Percentiles rank a stretch among this genome's conserved stretches.
phyloP scores from a whole-genome alignment of 2,113 vertebrate genomes.

The Mobula birostris region DNA sequence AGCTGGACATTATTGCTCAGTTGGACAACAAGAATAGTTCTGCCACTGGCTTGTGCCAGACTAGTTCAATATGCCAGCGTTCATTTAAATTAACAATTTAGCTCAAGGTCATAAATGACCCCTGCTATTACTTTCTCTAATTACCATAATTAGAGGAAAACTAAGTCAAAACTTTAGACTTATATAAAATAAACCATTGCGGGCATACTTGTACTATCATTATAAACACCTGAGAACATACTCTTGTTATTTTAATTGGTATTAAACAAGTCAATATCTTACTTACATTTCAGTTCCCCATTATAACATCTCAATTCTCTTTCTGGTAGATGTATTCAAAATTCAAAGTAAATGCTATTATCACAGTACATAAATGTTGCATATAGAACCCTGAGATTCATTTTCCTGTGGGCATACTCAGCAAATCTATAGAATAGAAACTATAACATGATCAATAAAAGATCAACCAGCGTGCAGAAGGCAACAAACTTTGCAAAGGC shows the following conservation, averaged over 20 bases:
- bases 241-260: background rate
- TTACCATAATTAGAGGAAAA: background rate
- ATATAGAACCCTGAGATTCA: no score
- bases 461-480: no score
- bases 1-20: background rate
- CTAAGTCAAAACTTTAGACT: background rate
- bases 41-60: background rate
- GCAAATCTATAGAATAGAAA: no score
- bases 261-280: background rate
- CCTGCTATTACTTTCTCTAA: background rate
- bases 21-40: background rate
- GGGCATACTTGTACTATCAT: background rate
- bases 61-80: constrained; percentile 13
- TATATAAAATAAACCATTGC: background rate
- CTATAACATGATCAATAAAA: no score
- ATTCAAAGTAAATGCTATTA: no score
- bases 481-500: no score
- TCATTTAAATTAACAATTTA: background rate
- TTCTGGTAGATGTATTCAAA: background rate
- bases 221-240: background rate
- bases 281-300: background rate
- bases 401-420: no score
- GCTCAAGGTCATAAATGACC: background rate
- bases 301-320: background rate
- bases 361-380: no score